Evolutionary conservation across 2,888 invertebrate genomes (phyloP).

Genomic region (Mesorhabditis spiculigera): DNA sequence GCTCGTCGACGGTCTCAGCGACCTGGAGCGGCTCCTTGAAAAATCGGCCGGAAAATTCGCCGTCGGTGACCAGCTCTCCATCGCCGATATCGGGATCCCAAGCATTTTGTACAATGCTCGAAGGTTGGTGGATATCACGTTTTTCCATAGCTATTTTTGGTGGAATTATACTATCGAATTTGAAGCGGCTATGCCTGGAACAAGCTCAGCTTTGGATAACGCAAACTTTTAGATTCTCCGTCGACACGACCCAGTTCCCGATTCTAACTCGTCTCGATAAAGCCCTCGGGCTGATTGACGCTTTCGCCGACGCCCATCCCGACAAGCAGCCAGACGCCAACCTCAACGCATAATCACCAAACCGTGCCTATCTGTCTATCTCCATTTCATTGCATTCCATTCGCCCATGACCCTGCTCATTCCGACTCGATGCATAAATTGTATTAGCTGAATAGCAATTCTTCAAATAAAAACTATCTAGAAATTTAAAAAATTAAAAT

Average conservation of each 20-base stretch:
- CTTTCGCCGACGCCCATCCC: conserved; percentile 85
- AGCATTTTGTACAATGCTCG: conserved; percentile 92
- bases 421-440: too few species aligned
- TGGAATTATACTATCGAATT: too few species aligned
- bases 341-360: conserved; percentile 28
- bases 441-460: too few species aligned
- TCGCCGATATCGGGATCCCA: conserved; percentile 90
- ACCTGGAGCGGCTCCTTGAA: conserved; percentile 77
- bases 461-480: too few species aligned
- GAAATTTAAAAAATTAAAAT: too few species aligned
- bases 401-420: background rate
- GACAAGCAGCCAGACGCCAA: conserved; percentile 84
- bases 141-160: too few species aligned
- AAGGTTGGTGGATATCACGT: too few species aligned
- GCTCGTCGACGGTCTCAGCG: conserved; percentile 65
- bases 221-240: conserved; percentile 82
- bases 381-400: background rate
- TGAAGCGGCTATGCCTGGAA: too few species aligned
- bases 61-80: conserved; percentile 80
- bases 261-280: conserved; percentile 82
- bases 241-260: conserved; percentile 83
- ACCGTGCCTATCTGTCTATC: background rate
- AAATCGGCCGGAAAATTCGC: conserved; percentile 76
- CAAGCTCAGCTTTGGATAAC: too few species aligned
- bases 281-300: conserved; percentile 80